Conservation (phyloP, 1,140 invertebrate genomes). For the Tetramorium simillimum region DNA sequence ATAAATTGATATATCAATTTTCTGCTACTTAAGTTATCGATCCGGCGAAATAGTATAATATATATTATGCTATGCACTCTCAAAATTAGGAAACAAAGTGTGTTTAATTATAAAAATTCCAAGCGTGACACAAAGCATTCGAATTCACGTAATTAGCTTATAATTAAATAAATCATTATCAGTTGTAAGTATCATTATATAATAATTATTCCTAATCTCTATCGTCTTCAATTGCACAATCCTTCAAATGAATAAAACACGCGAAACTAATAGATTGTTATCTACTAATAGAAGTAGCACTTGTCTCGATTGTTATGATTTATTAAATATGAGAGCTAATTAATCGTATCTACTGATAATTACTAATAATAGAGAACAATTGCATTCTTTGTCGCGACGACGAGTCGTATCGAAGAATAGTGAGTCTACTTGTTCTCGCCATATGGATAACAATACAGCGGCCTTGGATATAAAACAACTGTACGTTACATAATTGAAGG, state of each 20-base stretch:
- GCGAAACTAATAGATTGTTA: background rate
- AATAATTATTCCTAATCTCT: background rate
- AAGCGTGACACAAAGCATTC: no score
- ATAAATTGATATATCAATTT: slow-evolving; percentile 5
- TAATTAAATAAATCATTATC: background rate
- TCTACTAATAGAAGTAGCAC: background rate
- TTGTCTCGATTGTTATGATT: background rate
- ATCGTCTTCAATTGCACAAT: background rate
- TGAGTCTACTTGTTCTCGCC: background rate
- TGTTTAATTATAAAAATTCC: background rate
- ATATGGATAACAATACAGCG: background rate
- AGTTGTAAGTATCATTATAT: background rate
- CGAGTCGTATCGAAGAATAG: background rate
- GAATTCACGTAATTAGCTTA: background rate
- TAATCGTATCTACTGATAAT: background rate
- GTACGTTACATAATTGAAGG: background rate
- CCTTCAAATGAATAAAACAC: background rate
- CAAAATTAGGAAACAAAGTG: background rate
- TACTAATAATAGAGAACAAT: background rate
- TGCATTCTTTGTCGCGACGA: no score
- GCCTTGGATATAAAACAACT: background rate
- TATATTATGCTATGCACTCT: background rate
- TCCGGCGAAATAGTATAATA: background rate
- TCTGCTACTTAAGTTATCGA: background rate
- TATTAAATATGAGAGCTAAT: background rate